phyloP scores from a whole-genome alignment of 2,888 invertebrate genomes.

The Clunio marinus region DNA sequence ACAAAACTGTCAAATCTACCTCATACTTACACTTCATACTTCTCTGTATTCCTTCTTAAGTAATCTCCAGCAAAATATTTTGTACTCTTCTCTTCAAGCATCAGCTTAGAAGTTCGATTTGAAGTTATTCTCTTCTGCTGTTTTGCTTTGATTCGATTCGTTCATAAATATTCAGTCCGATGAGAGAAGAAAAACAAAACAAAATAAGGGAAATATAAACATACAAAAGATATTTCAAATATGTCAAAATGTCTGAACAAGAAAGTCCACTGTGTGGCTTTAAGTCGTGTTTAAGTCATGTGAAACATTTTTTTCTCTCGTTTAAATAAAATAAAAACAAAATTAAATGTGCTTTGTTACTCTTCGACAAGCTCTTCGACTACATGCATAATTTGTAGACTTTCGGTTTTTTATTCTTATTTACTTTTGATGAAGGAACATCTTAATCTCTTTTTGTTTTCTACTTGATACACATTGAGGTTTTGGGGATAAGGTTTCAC shows the following conservation, averaged over 20 bases:
- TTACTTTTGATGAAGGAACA: background rate
- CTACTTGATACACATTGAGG: background rate
- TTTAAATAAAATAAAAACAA: background rate
- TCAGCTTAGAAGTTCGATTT: too few relatives aligned
- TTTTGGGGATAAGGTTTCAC: constrained; percentile 14
- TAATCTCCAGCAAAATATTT: too few relatives aligned
- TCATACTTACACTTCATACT: too few relatives aligned
- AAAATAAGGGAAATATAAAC: constrained; percentile 13
- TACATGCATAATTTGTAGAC: background rate
- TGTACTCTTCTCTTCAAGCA: too few relatives aligned
- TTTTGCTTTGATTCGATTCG: background rate
- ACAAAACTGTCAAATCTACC: too few relatives aligned
- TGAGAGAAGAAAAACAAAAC: background rate
- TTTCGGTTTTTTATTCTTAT: background rate
- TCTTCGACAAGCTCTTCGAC: too few relatives aligned
- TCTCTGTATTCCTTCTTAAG: too few relatives aligned
- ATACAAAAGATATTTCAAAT: constrained; percentile 30
- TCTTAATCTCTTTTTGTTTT: background rate
- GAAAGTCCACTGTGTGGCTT: constrained; percentile 4
- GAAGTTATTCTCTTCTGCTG: background rate
- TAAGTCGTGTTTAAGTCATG: background rate
- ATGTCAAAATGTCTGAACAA: constrained; percentile 31
- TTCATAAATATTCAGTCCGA: constrained; percentile 1
- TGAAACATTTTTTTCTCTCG: background rate
- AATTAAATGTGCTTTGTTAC: background rate